Conservation (phyloP, 92 coral and sea anemone genomes). For the Palythoa heliodiscus region DNA sequence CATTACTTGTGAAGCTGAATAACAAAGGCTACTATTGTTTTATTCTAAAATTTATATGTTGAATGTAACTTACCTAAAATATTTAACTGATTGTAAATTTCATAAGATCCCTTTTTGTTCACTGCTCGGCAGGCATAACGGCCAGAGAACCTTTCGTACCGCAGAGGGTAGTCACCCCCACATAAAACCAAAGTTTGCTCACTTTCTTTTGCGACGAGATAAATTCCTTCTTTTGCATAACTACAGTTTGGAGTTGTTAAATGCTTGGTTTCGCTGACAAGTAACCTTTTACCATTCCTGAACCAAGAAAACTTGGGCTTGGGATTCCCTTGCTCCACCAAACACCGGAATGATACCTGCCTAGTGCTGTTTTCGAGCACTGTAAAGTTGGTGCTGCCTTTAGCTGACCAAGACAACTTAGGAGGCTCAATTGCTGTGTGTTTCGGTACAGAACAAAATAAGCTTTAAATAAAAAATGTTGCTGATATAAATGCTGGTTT, state of each 20-base stretch:
- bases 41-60: too few species aligned
- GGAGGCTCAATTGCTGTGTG: conserved; percentile 18
- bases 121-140: conserved; percentile 16
- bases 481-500: too few species aligned
- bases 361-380: background rate
- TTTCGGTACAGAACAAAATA: background rate
- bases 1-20: too few species aligned
- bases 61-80: conserved; percentile 1
- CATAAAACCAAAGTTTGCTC: conserved; percentile 14
- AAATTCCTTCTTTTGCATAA: conserved; percentile 2
- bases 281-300: background rate
- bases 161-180: background rate
- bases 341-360: background rate
- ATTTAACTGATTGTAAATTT: background rate
- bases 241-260: conserved; percentile 18
- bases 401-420: conserved; percentile 11
- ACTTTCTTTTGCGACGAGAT: background rate
- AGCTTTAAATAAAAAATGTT: too few species aligned
- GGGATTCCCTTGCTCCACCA: conserved; percentile 8
- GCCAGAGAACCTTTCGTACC: conserved; percentile 9
- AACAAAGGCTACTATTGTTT: too few species aligned
- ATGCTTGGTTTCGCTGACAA: background rate
- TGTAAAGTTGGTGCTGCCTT: background rate
- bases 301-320: conserved; percentile 8
- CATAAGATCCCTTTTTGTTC: conserved; percentile 4